Percentiles rank a stretch among this genome's conserved stretches.
These are phyloP conservation scores for Decapterus maruadsi DNA, from an alignment of 2,797 vertebrate genomes.

Conservation along the genomic window DNA sequence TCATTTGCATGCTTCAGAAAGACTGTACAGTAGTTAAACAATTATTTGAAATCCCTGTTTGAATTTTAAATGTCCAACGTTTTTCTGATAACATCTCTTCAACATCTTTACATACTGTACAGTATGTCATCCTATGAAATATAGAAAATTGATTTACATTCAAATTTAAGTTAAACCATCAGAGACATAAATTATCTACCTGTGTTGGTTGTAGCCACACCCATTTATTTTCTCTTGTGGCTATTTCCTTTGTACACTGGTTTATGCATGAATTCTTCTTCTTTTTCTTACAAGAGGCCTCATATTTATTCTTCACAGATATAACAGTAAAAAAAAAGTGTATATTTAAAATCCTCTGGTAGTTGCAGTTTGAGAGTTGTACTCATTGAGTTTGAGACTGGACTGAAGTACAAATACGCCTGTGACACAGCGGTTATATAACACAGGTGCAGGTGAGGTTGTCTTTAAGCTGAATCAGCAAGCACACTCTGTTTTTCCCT, in stretches of 20 bases:
- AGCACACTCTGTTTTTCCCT: conserved; percentile 22
- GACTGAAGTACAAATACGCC: conserved; percentile 1
- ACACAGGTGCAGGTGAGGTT: conserved; percentile 48
- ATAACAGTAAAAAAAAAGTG: not conserved
- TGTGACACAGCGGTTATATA: conserved; percentile 40
- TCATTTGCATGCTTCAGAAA: conserved; percentile 35
- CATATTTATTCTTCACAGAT: not conserved
- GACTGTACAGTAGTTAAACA: conserved; percentile 20
- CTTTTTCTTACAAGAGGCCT: not conserved
- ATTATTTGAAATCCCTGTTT: conserved; percentile 29
- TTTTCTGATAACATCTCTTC: not conserved
- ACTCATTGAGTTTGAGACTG: conserved; percentile 3
- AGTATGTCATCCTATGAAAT: not conserved
- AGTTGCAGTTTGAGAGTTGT: conserved; percentile 15
- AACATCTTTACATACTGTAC: conserved; percentile 2
- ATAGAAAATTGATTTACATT: not conserved
- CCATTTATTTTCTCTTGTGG: not conserved
- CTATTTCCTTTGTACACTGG: not conserved
- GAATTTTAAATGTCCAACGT: not conserved
- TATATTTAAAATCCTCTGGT: not conserved
- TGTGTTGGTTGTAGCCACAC: not conserved
- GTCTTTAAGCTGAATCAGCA: conserved; percentile 66
- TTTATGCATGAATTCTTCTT: not conserved
- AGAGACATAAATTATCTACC: not conserved
- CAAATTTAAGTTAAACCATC: not conserved